These are phyloP conservation scores for Ctenopoma kingsleyae DNA, from an alignment of 2,797 vertebrate genomes.

Conservation along the genomic window DNA sequence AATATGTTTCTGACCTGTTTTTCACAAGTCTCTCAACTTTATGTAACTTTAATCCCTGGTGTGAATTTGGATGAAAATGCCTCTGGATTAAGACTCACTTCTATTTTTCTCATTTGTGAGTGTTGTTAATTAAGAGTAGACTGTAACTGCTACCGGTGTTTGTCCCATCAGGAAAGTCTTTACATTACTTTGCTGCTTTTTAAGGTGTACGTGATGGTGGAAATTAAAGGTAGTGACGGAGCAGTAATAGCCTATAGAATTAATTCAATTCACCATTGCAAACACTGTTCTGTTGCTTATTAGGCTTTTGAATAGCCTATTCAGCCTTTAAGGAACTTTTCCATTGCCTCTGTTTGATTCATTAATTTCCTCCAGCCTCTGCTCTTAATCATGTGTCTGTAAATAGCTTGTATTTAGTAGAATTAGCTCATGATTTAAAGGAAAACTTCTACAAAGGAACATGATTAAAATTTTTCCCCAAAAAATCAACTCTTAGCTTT, in stretches of 20 bases:
- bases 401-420: constrained; percentile 13
- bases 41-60: not conserved
- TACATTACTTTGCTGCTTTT: constrained; percentile 3
- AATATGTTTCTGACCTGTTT: constrained; percentile 1
- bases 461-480: not conserved
- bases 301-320: constrained; percentile 25
- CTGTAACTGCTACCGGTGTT: not conserved
- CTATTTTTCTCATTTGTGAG: not conserved
- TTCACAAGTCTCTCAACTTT: not conserved
- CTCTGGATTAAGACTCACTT: not conserved
- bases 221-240: not conserved
- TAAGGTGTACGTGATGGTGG: not conserved
- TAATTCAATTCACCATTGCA: constrained; percentile 19
- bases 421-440: constrained; percentile 24
- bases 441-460: not conserved
- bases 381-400: constrained; percentile 17
- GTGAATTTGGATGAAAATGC: not conserved
- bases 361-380: constrained; percentile 14
- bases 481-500: not conserved
- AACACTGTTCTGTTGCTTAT: constrained; percentile 16
- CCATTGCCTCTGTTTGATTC: constrained; percentile 21
- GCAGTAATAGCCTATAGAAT: constrained; percentile 10
- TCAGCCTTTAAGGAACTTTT: constrained; percentile 38
- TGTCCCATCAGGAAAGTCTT: not conserved
- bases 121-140: not conserved